phyloP scores from a whole-genome alignment of 2,797 vertebrate genomes.

The Carapus acus region DNA sequence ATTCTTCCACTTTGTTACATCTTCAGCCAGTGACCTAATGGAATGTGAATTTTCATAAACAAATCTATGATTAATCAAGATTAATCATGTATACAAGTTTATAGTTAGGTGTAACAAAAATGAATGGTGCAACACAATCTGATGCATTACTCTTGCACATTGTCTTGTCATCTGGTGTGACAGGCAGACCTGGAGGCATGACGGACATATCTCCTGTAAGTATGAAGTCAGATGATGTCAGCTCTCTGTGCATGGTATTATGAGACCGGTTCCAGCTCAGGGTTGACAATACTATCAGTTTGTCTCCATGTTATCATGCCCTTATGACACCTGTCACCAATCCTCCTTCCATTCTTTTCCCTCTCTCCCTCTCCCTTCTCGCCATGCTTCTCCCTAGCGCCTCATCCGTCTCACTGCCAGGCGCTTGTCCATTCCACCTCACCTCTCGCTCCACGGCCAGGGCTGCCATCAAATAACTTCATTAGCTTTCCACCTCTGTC shows the following conservation, averaged over 20 bases:
- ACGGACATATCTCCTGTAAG: conserved; percentile 47
- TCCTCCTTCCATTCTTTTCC: conserved; percentile 50
- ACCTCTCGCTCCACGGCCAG: conserved; percentile 73
- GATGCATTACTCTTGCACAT: conserved; percentile 39
- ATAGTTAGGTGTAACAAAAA: conserved; percentile 53
- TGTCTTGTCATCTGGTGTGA: conserved; percentile 47
- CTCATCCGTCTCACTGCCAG: conserved; percentile 75
- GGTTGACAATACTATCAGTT: conserved; percentile 63
- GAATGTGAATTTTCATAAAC: conserved; percentile 71
- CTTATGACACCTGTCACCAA: conserved; percentile 70
- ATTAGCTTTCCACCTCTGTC: conserved; percentile 82
- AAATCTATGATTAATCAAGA: conserved; percentile 64
- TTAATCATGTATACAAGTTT: conserved; percentile 35
- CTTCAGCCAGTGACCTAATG: conserved; percentile 68
- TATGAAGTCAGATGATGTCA: conserved; percentile 37
- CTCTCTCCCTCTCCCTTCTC: conserved; percentile 38
- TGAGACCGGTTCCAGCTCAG: conserved; percentile 44
- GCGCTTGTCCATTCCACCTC: conserved; percentile 73
- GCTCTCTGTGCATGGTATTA: conserved; percentile 44
- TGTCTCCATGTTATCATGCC: conserved; percentile 69
- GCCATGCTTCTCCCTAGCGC: conserved; percentile 46
- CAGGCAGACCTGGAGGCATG: conserved; percentile 50
- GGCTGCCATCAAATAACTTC: conserved; percentile 79
- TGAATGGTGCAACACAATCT: conserved; percentile 47
- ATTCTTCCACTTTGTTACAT: conserved; percentile 42